Percentiles rank a stretch among this genome's conserved stretches.
phyloP scores from a whole-genome alignment of 2,797 vertebrate species.

The Sylvilagus floridanus region DNA sequence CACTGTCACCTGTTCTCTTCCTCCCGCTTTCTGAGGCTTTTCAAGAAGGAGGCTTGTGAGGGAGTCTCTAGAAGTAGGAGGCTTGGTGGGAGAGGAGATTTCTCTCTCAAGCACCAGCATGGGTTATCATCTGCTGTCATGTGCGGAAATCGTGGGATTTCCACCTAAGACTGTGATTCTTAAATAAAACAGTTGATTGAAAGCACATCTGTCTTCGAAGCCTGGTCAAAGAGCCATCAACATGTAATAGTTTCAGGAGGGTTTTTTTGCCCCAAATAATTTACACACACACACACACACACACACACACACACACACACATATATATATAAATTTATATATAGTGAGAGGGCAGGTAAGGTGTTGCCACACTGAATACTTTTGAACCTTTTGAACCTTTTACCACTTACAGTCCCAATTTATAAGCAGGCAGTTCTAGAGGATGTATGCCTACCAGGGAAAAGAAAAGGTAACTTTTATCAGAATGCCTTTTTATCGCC shows the following conservation, averaged over 20 bases:
- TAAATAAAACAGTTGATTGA: conserved; percentile 53
- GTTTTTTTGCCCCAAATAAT: conserved; percentile 27
- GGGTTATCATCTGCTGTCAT: conserved; percentile 45
- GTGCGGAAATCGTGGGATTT: conserved; percentile 30
- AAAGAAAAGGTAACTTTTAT: neutral
- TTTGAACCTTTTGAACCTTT: conserved; percentile 23
- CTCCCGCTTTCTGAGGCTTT: conserved; percentile 8
- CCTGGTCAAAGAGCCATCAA: neutral
- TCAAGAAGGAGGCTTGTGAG: neutral
- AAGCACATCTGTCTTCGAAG: conserved; percentile 39
- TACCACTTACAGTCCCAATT: neutral
- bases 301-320: no score
- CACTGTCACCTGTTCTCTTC: neutral
- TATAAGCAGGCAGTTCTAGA: neutral
- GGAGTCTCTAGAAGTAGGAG: neutral
- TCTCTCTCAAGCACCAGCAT: neutral
- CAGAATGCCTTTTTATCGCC: neutral
- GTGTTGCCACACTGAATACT: conserved; percentile 11
- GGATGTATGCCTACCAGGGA: neutral
- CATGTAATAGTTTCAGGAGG: neutral
- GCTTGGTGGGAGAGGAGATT: neutral
- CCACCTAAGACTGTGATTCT: conserved; percentile 22
- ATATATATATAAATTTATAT: neutral
- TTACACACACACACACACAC: neutral
- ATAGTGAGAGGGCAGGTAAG: neutral